phyloP scores from a whole-genome alignment of 2,888 invertebrate genomes.

The Drosophila percnosoma region DNA sequence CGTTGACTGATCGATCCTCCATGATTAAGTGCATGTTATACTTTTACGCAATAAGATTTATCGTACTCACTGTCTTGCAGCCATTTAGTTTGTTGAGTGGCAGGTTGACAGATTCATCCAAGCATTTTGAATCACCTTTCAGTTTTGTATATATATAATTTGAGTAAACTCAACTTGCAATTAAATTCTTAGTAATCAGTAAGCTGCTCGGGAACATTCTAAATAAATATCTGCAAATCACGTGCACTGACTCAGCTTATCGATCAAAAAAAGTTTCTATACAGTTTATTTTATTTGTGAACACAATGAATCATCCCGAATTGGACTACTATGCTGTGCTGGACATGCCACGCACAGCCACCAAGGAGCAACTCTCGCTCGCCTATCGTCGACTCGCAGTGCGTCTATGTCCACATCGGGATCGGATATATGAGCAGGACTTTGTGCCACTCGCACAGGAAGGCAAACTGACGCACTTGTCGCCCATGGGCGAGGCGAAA shows the following conservation, averaged over 20 bases:
- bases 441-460: conserved; percentile 85
- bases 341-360: conserved; percentile 88
- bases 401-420: conserved; percentile 85
- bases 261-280: not conserved
- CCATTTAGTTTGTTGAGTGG: conserved; percentile 19
- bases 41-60: conserved; percentile 46
- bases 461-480: conserved; percentile 72
- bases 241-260: conserved; percentile 16
- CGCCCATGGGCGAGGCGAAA: conserved; percentile 64
- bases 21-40: conserved; percentile 14
- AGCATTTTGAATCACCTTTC: conserved; percentile 42
- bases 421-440: conserved; percentile 85
- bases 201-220: conserved; percentile 32
- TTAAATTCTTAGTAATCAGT: conserved; percentile 72
- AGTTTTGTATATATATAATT: conserved; percentile 55
- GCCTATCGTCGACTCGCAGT: conserved; percentile 87
- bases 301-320: conserved; percentile 77
- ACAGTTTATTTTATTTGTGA: conserved; percentile 6
- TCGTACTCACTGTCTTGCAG: conserved; percentile 35
- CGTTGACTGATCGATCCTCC: conserved; percentile 77
- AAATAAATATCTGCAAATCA: conserved; percentile 36
- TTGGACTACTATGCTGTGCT: conserved; percentile 92
- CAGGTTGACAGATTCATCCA: conserved; percentile 15
- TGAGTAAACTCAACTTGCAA: conserved; percentile 43
- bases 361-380: conserved; percentile 89